Percentiles rank a stretch among this genome's conserved stretches.
Evolutionary conservation across 2,888 invertebrate genomes (phyloP).

Genomic region (Pycnomerus fuliginosus): DNA sequence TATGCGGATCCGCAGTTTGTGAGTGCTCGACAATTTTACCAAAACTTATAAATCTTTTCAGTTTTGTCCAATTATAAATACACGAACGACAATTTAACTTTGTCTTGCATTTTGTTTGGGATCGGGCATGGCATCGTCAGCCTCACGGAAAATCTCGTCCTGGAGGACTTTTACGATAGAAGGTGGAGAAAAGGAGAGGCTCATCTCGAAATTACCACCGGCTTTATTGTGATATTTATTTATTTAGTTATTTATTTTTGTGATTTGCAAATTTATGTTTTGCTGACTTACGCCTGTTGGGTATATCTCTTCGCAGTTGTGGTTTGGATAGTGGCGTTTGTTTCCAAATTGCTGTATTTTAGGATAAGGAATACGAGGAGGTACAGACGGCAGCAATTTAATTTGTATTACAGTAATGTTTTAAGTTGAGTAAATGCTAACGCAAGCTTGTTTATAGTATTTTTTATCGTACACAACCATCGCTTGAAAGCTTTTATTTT

Average conservation of each 20-base stretch:
- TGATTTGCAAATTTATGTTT: conserved; percentile 26
- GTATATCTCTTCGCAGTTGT: conserved; percentile 29
- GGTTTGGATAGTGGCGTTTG: conserved; percentile 30
- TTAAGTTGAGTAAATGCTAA: too few relatives aligned
- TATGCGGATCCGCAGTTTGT: too few relatives aligned
- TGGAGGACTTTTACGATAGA: conserved; percentile 55
- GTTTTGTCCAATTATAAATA: too few relatives aligned
- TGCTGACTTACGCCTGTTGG: conserved; percentile 26
- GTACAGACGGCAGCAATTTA: conserved; percentile 1
- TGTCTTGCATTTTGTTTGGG: conserved; percentile 57
- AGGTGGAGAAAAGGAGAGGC: conserved; percentile 57
- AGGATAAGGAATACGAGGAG: conserved; percentile 11
- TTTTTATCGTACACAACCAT: too few relatives aligned
- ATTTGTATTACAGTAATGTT: too few relatives aligned
- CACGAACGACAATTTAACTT: conserved; percentile 54
- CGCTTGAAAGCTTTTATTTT: too few relatives aligned
- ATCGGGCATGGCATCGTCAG: conserved; percentile 56
- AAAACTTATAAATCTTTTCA: too few relatives aligned
- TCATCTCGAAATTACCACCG: conserved; percentile 54
- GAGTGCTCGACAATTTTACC: too few relatives aligned
- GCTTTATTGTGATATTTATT: conserved; percentile 48
- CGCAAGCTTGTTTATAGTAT: too few relatives aligned
- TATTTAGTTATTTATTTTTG: conserved; percentile 34
- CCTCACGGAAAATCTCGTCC: conserved; percentile 55
- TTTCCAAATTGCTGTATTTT: conserved; percentile 23